Percentiles rank a stretch among this genome's conserved stretches.
Evolutionary conservation across 2,888 invertebrate species (phyloP).

Genomic region (Mythimna vitellina): DNA sequence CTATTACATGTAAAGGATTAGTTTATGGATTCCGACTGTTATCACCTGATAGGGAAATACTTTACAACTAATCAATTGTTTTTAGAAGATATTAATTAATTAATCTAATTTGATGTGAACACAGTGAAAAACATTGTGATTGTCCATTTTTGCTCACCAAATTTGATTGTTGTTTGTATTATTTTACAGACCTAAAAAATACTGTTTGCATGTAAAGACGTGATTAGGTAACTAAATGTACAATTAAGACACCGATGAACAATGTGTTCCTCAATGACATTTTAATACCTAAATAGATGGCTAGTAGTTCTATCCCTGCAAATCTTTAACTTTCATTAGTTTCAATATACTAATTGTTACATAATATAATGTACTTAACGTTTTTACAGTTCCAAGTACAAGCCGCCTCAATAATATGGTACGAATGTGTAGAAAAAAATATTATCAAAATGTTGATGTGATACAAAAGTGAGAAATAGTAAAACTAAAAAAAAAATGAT

Average conservation of each 20-base stretch:
- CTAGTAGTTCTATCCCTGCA: conserved; percentile 16
- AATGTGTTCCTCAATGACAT: not conserved
- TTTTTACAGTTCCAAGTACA: conserved; percentile 1
- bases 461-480: conserved; percentile 23
- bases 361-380: not conserved
- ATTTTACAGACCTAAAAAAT: conserved; percentile 6
- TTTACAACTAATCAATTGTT: conserved; percentile 29
- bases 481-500: not conserved
- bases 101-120: conserved; percentile 34
- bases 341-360: conserved; percentile 6
- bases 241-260: not conserved
- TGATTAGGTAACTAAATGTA: not conserved
- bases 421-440: not conserved
- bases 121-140: not conserved
- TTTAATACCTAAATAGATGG: conserved; percentile 5
- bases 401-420: not conserved
- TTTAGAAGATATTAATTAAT: conserved; percentile 30
- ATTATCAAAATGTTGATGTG: conserved; percentile 5
- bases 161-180: not conserved
- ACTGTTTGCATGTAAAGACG: conserved; percentile 7
- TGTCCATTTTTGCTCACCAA: not conserved
- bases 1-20: conserved; percentile 25
- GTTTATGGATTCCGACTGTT: conserved; percentile 13
- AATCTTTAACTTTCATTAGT: conserved; percentile 1
- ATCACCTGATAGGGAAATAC: conserved; percentile 10